Evolutionary conservation across 2,113 vertebrate genomes (phyloP), one percentile per base, ranked within the genome.

Genomic region (Emberiza fucata): DNA sequence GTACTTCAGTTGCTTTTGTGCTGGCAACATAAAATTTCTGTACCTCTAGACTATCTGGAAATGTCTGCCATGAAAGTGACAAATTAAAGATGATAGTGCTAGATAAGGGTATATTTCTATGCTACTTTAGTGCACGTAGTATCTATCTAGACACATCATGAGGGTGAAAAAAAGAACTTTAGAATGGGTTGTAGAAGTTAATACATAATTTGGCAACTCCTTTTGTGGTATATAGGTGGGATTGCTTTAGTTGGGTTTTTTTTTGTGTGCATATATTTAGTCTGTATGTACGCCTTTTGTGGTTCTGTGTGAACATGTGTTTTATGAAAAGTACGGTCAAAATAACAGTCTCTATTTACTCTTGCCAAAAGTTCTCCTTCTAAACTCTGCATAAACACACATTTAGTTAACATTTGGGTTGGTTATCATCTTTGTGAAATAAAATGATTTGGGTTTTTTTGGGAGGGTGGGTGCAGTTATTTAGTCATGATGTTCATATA

Each of bases 271-370:
- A 12, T 92, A 22, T 57, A 61, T 90, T 96, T 90, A 77, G 61
- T 68, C 72, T 75, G n/a, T 53, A 81, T 59, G 19, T 78, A 54
- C 66, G 77, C 40, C 61, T 94, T 93, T 93, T 89, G 65, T 91
- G 60, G 59, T 91, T 95, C 81, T 93, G 79, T 53, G 53, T 35
- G 82, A 96, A 93, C 90, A 96, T 93, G 93, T 95, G 95, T 94
- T 95, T 91, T 91, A 86, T 95, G 95, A 95, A 90, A 94, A 84
- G 63, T 83, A 75, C 0, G 79, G 79, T 96, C 93, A 95, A 96
- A 97, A 96, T 93, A 94, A 87, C 89, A 95, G 76, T 88, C 89
- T 96, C 85, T 92, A 82, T 91, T 96, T 96, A 96, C 80, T 91
- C 48, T 76, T 93, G 71, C 82, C 90, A 76, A 83, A 93, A 94